phyloP scores from a whole-genome alignment of 2,888 invertebrate species.

The Latrodectus elegans region DNA sequence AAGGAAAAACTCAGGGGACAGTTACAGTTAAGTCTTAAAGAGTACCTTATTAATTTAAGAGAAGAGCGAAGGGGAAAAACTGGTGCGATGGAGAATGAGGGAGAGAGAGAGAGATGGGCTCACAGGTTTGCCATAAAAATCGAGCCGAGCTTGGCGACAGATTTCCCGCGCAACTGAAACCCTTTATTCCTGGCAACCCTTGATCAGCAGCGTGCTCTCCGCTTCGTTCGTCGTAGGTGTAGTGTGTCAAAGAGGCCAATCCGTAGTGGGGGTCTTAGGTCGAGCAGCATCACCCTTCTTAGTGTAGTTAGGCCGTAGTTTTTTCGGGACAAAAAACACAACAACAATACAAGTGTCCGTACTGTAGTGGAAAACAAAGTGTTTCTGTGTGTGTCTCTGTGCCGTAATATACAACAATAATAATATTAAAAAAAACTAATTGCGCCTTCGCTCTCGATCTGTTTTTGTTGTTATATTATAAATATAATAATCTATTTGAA shows the following conservation, averaged over 20 bases:
- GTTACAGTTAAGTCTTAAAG: too few relatives aligned
- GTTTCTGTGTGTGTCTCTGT: background rate
- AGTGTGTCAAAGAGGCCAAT: constrained; percentile 60
- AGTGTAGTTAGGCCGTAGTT: constrained; percentile 68
- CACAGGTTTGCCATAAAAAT: background rate
- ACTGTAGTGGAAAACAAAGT: constrained; percentile 21
- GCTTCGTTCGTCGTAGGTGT: constrained; percentile 55
- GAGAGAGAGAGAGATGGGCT: background rate
- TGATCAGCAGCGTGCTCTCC: constrained; percentile 43
- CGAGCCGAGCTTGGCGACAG: constrained; percentile 8
- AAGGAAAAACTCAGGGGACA: too few relatives aligned
- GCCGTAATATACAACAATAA: constrained; percentile 11
- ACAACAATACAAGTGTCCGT: constrained; percentile 37
- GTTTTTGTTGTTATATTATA: constrained; percentile 25
- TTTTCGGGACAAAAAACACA: constrained; percentile 40
- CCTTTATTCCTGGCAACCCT: constrained; percentile 50
- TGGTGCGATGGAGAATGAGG: background rate
- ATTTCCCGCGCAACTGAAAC: constrained; percentile 23
- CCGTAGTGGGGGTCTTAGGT: constrained; percentile 62
- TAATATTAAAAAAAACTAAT: constrained; percentile 7
- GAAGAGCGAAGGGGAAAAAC: background rate
- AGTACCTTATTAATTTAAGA: background rate
- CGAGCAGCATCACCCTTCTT: constrained; percentile 54
- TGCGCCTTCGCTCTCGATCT: constrained; percentile 4
- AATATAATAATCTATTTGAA: constrained; percentile 45